phyloP scores from a whole-genome alignment of 2,113 vertebrate genomes.

The Corythornis madagascariensis region DNA sequence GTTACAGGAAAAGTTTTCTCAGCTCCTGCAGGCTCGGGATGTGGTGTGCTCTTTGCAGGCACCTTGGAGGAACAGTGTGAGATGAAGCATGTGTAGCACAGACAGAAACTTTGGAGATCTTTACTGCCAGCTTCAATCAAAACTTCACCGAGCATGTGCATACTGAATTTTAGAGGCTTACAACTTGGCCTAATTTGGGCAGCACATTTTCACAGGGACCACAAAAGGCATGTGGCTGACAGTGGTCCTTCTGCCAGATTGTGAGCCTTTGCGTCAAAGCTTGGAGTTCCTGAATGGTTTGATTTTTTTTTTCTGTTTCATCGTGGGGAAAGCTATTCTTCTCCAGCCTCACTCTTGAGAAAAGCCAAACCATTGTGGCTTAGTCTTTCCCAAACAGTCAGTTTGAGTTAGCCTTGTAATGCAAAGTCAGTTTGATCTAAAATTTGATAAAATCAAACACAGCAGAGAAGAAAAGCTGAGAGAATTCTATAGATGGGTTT shows the following conservation, averaged over 20 bases:
- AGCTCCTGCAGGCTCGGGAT: not conserved
- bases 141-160: constrained; percentile 12
- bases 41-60: not conserved
- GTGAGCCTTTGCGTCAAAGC: constrained; percentile 28
- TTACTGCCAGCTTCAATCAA: not conserved
- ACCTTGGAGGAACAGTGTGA: not conserved
- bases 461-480: not conserved
- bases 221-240: constrained; percentile 4
- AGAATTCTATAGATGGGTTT: constrained; percentile 17
- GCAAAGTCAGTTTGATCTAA: constrained; percentile 18
- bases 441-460: not conserved
- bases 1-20: not conserved
- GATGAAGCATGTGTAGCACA: not conserved
- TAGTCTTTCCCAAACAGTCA: not conserved
- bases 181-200: constrained; percentile 59
- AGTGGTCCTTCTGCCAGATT: constrained; percentile 36
- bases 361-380: constrained; percentile 24
- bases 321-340: not conserved
- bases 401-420: constrained; percentile 8
- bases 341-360: not conserved
- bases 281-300: constrained; percentile 4
- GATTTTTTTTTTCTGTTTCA: not conserved
- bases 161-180: not conserved
- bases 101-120: not conserved
- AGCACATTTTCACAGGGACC: constrained; percentile 42